Base-by-base conservation (phyloP, 1,140 invertebrate species). In the Camponotus vicinus region DNA sequence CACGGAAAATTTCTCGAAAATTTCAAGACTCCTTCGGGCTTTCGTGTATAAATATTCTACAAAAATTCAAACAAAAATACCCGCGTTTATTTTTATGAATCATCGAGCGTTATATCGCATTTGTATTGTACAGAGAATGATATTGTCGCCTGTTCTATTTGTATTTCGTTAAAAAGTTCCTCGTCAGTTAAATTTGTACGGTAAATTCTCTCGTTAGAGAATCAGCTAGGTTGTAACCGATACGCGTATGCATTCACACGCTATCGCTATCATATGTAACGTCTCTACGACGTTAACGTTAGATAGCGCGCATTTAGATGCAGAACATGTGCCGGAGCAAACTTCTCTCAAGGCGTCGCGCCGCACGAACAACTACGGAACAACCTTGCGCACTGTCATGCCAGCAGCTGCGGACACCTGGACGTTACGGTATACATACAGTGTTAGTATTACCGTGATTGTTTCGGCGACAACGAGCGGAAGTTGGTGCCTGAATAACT, bases 261-360 rank as follows among this genome's bases (percentile, higher is more conserved):
- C 21, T 18, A 34, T 80, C 77, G 9, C 77, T 27, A 13, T 70
- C 77, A 27, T 49, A 52, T 52, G 77, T 80, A 80, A 80, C n/a
- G 64, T 55, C 15, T 70, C 15, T 69, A 57, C 45, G 45, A 80
- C 34, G n/a, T 80, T 80, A 80, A 40, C 64, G 34, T 70, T 70
- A 45, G 13, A 80, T 34, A 37, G 67, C 18, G 77, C 13, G n/a
- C 45, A 70, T 80, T 67, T 80, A 42, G 77, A 70, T 80, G 64
- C 63, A 49, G 32, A 80, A 80, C 64, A 80, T 80, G 77, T 37
- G 77, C 59, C 59, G 49, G 21, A 37, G 76, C 64, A 80, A 80
- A 80, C 77, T 80, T 80, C 77, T 69, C 77, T 69, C 34, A 80
- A 80, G 77, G 77, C 64, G 45, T 70, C 34, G 34, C 11, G 64